Conservation (phyloP, 2,113 vertebrate species). For the Cyphomyrus plagiostoma region DNA sequence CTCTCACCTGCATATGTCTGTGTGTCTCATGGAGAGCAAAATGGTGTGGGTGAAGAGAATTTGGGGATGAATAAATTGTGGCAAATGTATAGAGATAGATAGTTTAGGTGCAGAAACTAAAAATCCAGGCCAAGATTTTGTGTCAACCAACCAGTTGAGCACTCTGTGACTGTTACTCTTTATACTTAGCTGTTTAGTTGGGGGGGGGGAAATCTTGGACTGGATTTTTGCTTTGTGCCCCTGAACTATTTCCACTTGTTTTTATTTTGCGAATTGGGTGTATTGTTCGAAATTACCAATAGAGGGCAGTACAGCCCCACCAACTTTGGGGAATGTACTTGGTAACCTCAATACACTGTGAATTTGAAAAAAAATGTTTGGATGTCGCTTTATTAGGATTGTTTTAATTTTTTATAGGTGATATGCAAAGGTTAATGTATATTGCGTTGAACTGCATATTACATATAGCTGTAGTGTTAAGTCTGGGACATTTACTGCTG, state of each 20-base stretch:
- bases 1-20: neutral
- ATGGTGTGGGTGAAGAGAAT: neutral
- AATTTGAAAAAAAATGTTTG: neutral
- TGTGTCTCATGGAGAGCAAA: neutral
- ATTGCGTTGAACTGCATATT: neutral
- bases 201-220: neutral
- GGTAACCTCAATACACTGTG: neutral
- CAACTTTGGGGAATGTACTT: neutral
- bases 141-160: neutral
- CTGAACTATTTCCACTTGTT: neutral
- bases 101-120: neutral
- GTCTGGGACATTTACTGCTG: neutral
- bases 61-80: neutral
- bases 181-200: neutral
- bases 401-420: neutral
- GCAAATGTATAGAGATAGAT: neutral
- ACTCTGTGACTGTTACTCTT: neutral
- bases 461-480: neutral
- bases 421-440: neutral
- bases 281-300: neutral
- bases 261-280: neutral
- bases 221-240: neutral
- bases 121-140: neutral
- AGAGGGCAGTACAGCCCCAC: neutral
- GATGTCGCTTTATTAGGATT: neutral